Evolutionary conservation across 2,797 vertebrate genomes (phyloP).

Genomic region (Ateles fusciceps): DNA sequence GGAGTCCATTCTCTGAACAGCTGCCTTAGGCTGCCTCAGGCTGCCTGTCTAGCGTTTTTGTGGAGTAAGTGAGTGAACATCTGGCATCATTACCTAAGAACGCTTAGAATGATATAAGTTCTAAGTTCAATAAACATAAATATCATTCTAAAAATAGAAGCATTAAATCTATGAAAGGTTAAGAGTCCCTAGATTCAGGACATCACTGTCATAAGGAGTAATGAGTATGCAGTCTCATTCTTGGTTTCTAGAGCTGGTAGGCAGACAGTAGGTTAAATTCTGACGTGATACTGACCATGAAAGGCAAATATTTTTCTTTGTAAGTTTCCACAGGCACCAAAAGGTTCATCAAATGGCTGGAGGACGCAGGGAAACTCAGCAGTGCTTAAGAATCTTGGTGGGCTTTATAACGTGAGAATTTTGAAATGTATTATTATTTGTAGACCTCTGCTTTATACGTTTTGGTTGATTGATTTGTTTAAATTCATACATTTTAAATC

Average conservation of each 20-base stretch:
- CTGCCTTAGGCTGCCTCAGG: not conserved
- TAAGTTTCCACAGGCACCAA: not conserved
- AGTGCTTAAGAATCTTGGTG: not conserved
- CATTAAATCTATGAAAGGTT: not conserved
- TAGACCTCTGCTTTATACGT: not conserved
- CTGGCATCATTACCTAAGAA: not conserved
- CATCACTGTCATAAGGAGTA: not conserved
- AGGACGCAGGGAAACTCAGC: not conserved
- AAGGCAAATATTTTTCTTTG: not conserved
- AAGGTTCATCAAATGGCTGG: not conserved
- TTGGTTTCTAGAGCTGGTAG: not conserved
- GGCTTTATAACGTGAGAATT: not conserved
- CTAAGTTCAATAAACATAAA: not conserved
- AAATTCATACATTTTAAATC: not conserved
- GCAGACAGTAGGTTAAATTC: not conserved
- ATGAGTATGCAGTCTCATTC: not conserved
- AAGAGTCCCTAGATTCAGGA: not conserved
- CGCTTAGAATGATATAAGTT: not conserved
- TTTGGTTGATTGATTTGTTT: slow-evolving; percentile 33
- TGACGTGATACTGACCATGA: not conserved
- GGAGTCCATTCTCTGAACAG: not conserved
- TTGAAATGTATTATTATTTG: not conserved
- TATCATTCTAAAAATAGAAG: not conserved
- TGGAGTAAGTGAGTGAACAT: not conserved
- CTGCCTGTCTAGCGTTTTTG: not conserved